These are phyloP conservation scores for Poliocrania exsul DNA, from an alignment of 2,797 vertebrate species.

Conservation along the genomic window DNA sequence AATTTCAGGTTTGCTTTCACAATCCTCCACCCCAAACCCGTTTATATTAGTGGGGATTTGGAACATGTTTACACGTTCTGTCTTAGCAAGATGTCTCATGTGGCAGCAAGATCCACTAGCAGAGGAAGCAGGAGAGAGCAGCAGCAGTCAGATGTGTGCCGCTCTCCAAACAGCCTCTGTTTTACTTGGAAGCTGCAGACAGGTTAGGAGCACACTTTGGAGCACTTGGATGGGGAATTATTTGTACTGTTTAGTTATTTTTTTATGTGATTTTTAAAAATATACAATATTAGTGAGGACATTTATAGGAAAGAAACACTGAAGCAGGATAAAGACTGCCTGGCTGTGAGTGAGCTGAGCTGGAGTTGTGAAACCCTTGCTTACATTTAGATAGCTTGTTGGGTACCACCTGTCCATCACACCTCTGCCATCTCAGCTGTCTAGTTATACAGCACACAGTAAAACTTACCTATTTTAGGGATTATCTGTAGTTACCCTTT, in stretches of 20 bases:
- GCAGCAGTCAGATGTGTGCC: conserved; percentile 11
- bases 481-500: neutral
- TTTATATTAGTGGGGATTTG: conserved; percentile 2
- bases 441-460: neutral
- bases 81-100: conserved; percentile 43
- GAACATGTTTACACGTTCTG: neutral
- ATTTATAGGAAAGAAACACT: neutral
- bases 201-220: conserved; percentile 29
- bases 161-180: conserved; percentile 56
- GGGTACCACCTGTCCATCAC: neutral
- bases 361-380: neutral
- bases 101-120: conserved; percentile 29
- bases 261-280: conserved; percentile 23
- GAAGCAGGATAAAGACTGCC: neutral
- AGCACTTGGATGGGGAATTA: conserved; percentile 42
- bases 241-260: conserved; percentile 57
- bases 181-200: conserved; percentile 58
- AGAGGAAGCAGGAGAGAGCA: conserved; percentile 31
- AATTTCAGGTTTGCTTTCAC: neutral
- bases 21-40: conserved; percentile 15
- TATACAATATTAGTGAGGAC: conserved; percentile 45
- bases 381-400: neutral
- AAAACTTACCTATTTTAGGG: neutral
- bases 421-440: neutral
- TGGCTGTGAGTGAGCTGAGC: neutral